Percentiles rank a stretch among this genome's conserved stretches.
phyloP scores from a whole-genome alignment of 2,797 vertebrate genomes.

The Avahi laniger region DNA sequence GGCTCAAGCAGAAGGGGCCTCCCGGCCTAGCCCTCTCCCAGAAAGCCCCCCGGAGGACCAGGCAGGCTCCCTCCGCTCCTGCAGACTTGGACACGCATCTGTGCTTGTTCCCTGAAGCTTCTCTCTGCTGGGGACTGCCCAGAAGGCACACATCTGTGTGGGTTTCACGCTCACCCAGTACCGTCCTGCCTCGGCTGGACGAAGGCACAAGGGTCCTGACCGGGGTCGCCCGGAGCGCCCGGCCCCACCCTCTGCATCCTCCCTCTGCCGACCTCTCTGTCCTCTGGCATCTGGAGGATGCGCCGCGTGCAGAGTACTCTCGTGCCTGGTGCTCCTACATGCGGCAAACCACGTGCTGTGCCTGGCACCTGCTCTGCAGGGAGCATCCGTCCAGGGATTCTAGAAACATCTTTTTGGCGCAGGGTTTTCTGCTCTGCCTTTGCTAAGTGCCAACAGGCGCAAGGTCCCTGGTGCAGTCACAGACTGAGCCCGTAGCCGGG shows the following conservation, averaged over 20 bases:
- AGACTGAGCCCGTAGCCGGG: not conserved
- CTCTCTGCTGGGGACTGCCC: too few species aligned
- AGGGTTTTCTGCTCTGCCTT: not conserved
- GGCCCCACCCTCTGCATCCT: not conserved
- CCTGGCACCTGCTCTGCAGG: too few species aligned
- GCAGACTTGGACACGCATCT: too few species aligned
- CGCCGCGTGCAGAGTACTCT: not conserved
- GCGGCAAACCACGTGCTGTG: rapidly evolving
- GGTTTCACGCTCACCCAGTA: not conserved
- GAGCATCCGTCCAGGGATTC: not conserved
- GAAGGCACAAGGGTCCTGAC: not conserved
- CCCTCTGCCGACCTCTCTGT: rapidly evolving
- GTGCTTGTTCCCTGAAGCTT: not conserved
- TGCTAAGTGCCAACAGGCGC: too few species aligned
- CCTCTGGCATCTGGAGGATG: not conserved
- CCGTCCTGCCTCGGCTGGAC: not conserved
- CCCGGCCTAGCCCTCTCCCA: not conserved
- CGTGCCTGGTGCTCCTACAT: too few species aligned
- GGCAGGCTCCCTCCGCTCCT: not conserved
- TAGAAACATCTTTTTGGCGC: rapidly evolving
- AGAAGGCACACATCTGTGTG: not conserved
- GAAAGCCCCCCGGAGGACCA: not conserved
- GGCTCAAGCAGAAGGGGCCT: not conserved
- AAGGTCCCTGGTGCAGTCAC: not conserved
- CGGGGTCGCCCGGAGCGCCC: not conserved